Evolutionary conservation across 2,888 invertebrate genomes (phyloP).

Genomic region (Hyles lineata): DNA sequence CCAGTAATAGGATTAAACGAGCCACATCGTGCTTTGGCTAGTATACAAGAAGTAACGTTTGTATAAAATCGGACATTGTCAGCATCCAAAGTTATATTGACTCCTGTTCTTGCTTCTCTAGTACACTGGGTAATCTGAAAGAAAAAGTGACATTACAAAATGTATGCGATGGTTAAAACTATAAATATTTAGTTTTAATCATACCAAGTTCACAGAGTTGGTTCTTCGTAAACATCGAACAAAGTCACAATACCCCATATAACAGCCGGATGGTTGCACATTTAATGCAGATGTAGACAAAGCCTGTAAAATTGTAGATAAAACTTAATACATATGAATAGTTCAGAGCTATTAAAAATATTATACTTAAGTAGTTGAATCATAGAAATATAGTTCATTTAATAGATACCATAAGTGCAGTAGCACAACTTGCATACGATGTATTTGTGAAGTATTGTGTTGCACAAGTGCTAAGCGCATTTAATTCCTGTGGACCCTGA

Average conservation of each 20-base stretch:
- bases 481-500: slow-evolving; percentile 83
- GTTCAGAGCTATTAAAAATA: slow-evolving; percentile 23
- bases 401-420: slow-evolving; percentile 71
- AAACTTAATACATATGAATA: neutral
- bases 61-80: slow-evolving; percentile 84
- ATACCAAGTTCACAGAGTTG: slow-evolving; percentile 84
- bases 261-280: slow-evolving; percentile 80
- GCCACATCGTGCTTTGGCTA: slow-evolving; percentile 86
- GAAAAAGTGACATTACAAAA: neutral
- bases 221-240: slow-evolving; percentile 84
- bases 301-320: slow-evolving; percentile 53
- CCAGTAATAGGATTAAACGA: slow-evolving; percentile 88
- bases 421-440: slow-evolving; percentile 80
- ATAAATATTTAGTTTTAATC: too few species aligned
- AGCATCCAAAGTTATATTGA: slow-evolving; percentile 76
- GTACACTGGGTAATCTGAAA: slow-evolving; percentile 83
- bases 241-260: slow-evolving; percentile 86
- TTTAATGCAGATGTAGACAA: slow-evolving; percentile 76
- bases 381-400: neutral
- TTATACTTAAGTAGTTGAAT: too few species aligned
- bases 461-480: slow-evolving; percentile 81
- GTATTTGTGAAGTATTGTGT: slow-evolving; percentile 82
- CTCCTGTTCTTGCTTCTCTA: slow-evolving; percentile 78
- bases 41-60: slow-evolving; percentile 87
- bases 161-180: too few species aligned